Base-by-base conservation (phyloP, 2,113 vertebrate species). In the Mustelus asterias region DNA sequence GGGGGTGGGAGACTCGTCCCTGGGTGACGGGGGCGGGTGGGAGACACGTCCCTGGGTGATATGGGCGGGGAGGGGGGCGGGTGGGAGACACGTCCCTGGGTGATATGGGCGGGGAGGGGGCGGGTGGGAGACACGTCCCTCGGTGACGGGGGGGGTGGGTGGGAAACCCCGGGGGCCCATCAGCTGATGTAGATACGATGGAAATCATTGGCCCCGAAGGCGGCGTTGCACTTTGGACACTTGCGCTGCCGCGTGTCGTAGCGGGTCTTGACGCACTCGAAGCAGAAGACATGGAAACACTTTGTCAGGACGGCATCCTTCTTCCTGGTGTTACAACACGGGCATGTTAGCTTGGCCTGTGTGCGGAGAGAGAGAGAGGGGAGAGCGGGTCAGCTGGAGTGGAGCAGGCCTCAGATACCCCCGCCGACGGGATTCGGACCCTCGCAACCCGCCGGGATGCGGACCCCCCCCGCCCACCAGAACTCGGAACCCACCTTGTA, bases 241-340 rank as follows among this genome's bases (percentile, higher is more conserved):
- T 99, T 99, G 96, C 99, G 98, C 97, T 99, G 99, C 44, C 99
- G 98, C 0, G 99, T 99, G 97, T 99, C 99, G 0, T 99, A 99
- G 96, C 99, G 98, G 0, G 98, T 99, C 96, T 99, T 99, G 41
- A 99, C 98, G 4, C 99, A 99, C 97, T 99, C 99, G 0, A 99
- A 99, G 97, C 99, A 99, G 98, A 99, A 99, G 76, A 99, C 98
- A 0, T 99, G 99, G 96, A 99, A 99, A 96, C 99, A 99, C 97
- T 99, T 99, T 11, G 99, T 99, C 96, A 99, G 98, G 0, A 99
- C 98, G 0, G 98, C 98, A 0, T 99, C 99, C 97, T 99, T 99
- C 96, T 99, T 99, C 88, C 98, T 98, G 94, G 98, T 99, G 97
- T 99, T 99, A 96, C 99, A 99, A 98, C 99, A 99, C 0, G 98